Evolutionary conservation across 1,140 invertebrate species (phyloP).

Genomic region (Chlorops oryzae): DNA sequence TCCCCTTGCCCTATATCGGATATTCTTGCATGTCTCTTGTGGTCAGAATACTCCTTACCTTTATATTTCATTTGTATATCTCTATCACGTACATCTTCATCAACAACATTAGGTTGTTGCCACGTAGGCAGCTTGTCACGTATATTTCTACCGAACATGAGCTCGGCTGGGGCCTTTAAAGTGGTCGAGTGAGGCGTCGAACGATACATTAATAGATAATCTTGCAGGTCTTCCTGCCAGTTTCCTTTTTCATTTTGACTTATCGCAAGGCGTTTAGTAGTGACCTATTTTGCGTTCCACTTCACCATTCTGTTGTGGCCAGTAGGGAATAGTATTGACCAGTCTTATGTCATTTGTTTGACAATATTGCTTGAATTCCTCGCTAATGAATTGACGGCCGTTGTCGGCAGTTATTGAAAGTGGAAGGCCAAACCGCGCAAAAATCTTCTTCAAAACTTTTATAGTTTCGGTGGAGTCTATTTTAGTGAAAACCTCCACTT

Average conservation of each 20-base stretch:
- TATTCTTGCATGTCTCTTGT: no score
- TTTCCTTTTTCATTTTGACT: constrained; percentile 14
- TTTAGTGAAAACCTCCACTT: constrained; percentile 20
- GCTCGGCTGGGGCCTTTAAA: constrained; percentile 38
- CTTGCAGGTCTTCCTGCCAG: constrained; percentile 21
- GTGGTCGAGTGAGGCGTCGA: constrained; percentile 34
- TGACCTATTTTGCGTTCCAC: constrained; percentile 36
- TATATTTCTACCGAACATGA: constrained; percentile 32
- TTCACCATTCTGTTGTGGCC: constrained; percentile 39
- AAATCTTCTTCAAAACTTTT: neutral
- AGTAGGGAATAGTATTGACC: constrained; percentile 27
- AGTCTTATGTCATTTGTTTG: constrained; percentile 25
- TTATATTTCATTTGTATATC: no score
- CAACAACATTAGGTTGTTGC: no score
- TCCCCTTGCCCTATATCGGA: no score
- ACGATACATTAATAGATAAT: constrained; percentile 38
- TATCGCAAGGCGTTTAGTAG: constrained; percentile 29
- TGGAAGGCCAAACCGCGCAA: constrained; percentile 6
- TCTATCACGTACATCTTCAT: no score
- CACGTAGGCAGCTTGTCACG: constrained; percentile 16
- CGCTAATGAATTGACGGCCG: constrained; percentile 23
- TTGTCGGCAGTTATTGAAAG: constrained; percentile 23
- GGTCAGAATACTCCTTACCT: no score
- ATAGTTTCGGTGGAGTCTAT: constrained; percentile 19
- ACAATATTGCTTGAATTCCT: constrained; percentile 20